Evolutionary conservation across 2,797 vertebrate genomes (phyloP), one percentile per base, ranked within the genome.

Genomic region (Rousettus madagascariensis): DNA sequence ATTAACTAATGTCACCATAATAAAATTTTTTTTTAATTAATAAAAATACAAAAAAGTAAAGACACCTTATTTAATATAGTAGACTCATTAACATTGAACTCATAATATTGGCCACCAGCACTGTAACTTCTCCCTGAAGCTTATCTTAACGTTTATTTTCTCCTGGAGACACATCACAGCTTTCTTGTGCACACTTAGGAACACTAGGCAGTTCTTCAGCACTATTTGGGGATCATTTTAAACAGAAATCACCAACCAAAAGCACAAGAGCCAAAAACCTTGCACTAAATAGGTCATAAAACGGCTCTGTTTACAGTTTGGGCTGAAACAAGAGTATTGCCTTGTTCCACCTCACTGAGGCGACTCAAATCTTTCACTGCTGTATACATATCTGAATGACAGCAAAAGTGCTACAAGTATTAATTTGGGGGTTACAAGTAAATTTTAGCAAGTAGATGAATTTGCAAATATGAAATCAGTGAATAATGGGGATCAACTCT

Each of bases 101-200:
- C 57, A 30, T 0, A 30, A 49, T 49, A 49, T 49, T 49, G 49
- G 63, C 69, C 49, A 17, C 0, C 49, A 33, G 59, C 59, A 10
- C 65, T 63, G 1, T 74, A 68, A n/a, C 43, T 43, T 43, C 61
- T 43, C 30, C 46, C 38, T 2, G 6, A 61, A 74, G 68, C 24
- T 69, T 33, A 5, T 10, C 51, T 17, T 17, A 41, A 13, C 0
- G 0, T 9, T 5, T 9, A 3, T 49, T 41, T 22, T 36, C 69
- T 49, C 33, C 30, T 2, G 53, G 11, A 38, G n/a, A 65, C 33
- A 8, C 9, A 19, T 11, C 17, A 55, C n/a, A 3, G 28, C 63
- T 1, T 5, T 8, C 61, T 41, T 65, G 17, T 20, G 49, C 49
- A 49, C 49, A 13, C 20, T 71, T 63, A 3, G 6, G 43, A 63